Evolutionary conservation across 2,113 vertebrate species (phyloP), one percentile per base, ranked within the genome.

Genomic region (Tragelaphus buxtoni): DNA sequence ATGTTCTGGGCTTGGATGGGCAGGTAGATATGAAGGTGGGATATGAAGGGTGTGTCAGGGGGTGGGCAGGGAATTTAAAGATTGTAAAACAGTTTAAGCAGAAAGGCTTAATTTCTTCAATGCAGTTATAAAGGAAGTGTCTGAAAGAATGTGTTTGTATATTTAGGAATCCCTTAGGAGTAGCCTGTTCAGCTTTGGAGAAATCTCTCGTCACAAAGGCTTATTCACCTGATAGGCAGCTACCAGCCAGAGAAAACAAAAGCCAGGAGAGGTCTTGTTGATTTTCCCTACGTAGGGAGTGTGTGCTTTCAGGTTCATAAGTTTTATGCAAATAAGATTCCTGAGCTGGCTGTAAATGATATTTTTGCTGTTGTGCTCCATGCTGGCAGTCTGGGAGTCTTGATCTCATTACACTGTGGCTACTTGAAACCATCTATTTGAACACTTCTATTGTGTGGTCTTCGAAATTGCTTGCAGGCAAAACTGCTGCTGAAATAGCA

Each of bases 351-450:
- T 81, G 61, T 77, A 65, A 94, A 60, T 82, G 89, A 18, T 89
- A 94, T 95, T 96, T 95, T 94, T 80, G 85, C 94, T 77, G 18
- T 97, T 42, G 63, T 92, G 94, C 82, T 89, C 39, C 85, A 28
- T 10, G 81, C 85, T 96, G 63, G 94, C 85, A 74, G 94, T 79
- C 84, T 82, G 9, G 55, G 63, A 96, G 77, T 88, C 94, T 88
- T 98, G 98, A 96, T 98, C 95, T 96, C 92, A 96, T 98, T 97
- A 96, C 72, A 65, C 49, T 20, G 30, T 80, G 85, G 97, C 94
- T 80, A 95, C 94, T 94, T n/a, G 30, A 97, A 97, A 94, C 85
- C 93, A 74, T 86, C 77, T 96, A 94, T 97, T 97, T 97, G 96
- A 91, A 97, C 91, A 92, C 61, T 60, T 96, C 94, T 90, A 96